Evolutionary conservation across 2,888 invertebrate species (phyloP).

Genomic region (Dioctria rufipes): DNA sequence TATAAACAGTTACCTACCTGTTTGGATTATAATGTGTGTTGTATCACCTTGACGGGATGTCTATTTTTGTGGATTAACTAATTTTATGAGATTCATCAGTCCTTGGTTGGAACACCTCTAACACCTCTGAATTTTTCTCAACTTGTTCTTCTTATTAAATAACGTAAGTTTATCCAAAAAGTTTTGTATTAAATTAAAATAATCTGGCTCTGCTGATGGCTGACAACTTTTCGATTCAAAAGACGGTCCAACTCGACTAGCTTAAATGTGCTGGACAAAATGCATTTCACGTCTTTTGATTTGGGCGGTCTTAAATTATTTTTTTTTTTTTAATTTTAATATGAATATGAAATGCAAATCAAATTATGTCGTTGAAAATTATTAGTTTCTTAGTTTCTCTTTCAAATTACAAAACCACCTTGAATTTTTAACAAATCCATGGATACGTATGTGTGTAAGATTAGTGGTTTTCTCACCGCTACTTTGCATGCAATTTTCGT

Average conservation of each 20-base stretch:
- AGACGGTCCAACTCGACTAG: background rate
- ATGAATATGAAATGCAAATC: slow-evolving; percentile 33
- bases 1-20: slow-evolving; percentile 19
- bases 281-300: slow-evolving; percentile 1
- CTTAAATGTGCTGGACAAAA: background rate
- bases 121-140: slow-evolving; percentile 7
- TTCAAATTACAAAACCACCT: slow-evolving; percentile 19
- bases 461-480: slow-evolving; percentile 16
- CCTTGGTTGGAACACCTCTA: slow-evolving; percentile 29
- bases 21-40: slow-evolving; percentile 44
- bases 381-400: slow-evolving; percentile 7
- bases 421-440: slow-evolving; percentile 32
- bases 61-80: slow-evolving; percentile 58
- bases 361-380: slow-evolving; percentile 17
- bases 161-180: slow-evolving; percentile 23
- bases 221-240: background rate
- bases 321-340: background rate
- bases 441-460: background rate
- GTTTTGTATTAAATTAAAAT: background rate
- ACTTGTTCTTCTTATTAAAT: background rate
- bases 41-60: slow-evolving; percentile 56
- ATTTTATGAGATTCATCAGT: slow-evolving; percentile 50
- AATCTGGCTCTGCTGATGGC: background rate
- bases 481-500: slow-evolving; percentile 44
- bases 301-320: background rate